Evolutionary conservation across 2,113 vertebrate species (phyloP).

Genomic region (Hemibagrus wyckioides): DNA sequence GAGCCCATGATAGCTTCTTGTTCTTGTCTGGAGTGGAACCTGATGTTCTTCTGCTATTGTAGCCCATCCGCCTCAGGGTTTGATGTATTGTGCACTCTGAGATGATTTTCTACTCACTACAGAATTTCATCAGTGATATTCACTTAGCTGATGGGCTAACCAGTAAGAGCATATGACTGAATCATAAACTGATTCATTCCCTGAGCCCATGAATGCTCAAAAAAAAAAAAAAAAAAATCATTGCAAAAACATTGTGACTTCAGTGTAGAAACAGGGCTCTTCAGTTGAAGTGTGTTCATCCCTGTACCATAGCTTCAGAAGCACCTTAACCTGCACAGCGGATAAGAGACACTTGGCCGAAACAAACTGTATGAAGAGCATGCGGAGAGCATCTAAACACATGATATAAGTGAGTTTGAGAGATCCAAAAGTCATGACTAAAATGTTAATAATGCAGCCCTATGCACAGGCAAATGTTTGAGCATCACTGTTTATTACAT

Average conservation of each 20-base stretch:
- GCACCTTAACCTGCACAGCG: background rate
- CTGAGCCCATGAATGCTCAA: too few species aligned
- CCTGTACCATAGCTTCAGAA: background rate
- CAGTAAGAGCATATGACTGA: too few species aligned
- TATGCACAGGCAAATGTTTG: conserved; percentile 12
- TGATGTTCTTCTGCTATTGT: too few species aligned
- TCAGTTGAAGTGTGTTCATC: background rate
- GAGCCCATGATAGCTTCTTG: too few species aligned
- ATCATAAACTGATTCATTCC: too few species aligned
- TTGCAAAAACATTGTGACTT: background rate
- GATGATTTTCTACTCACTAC: too few species aligned
- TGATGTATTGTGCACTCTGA: too few species aligned
- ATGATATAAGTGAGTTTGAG: background rate
- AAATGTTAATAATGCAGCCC: background rate
- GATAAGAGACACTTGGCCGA: background rate
- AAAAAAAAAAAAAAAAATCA: too few species aligned
- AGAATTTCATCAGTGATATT: too few species aligned
- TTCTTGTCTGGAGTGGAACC: too few species aligned
- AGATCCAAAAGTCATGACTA: background rate
- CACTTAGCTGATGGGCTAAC: too few species aligned
- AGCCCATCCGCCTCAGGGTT: too few species aligned
- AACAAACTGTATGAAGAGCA: background rate
- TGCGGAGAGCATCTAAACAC: background rate
- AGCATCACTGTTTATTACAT: conserved; percentile 4
- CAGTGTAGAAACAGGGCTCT: background rate